Evolutionary conservation across 2,888 invertebrate genomes (phyloP).

Genomic region (Gastracanthus pulcherrimus): DNA sequence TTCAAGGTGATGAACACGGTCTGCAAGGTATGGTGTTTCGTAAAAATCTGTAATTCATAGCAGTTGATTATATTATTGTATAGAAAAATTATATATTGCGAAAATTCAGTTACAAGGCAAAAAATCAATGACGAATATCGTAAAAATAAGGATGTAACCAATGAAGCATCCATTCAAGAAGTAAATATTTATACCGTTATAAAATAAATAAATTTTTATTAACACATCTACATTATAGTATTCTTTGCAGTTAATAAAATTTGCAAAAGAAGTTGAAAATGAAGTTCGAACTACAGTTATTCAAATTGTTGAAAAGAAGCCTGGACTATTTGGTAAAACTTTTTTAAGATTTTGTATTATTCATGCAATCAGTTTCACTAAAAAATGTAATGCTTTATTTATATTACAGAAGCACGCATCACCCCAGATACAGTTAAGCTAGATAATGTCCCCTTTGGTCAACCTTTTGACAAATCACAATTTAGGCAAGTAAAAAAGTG

Average conservation of each 20-base stretch:
- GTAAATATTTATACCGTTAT: slow-evolving; percentile 73
- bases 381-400: slow-evolving; percentile 8
- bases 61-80: not conserved
- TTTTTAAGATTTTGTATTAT: slow-evolving; percentile 28
- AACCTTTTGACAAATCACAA: slow-evolving; percentile 45
- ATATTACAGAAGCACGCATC: slow-evolving; percentile 81
- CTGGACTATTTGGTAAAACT: slow-evolving; percentile 83
- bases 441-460: slow-evolving; percentile 81
- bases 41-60: not conserved
- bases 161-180: slow-evolving; percentile 82
- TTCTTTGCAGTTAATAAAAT: slow-evolving; percentile 82
- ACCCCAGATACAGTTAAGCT: slow-evolving; percentile 81
- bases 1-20: slow-evolving; percentile 83
- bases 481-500: slow-evolving; percentile 50
- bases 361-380: not conserved
- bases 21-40: slow-evolving; percentile 76
- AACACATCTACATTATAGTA: slow-evolving; percentile 43
- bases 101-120: slow-evolving; percentile 80
- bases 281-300: slow-evolving; percentile 87
- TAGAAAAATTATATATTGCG: not conserved
- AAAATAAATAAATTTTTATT: not conserved
- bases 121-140: slow-evolving; percentile 88
- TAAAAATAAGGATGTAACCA: slow-evolving; percentile 82
- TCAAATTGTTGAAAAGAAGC: slow-evolving; percentile 84
- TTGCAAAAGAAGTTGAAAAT: slow-evolving; percentile 84